A percentile compares a stretch with the other conserved stretches of the same genome.
These are phyloP conservation scores for Bombus confusus DNA, from an alignment of 1,140 invertebrate genomes.

Conservation along the genomic window DNA sequence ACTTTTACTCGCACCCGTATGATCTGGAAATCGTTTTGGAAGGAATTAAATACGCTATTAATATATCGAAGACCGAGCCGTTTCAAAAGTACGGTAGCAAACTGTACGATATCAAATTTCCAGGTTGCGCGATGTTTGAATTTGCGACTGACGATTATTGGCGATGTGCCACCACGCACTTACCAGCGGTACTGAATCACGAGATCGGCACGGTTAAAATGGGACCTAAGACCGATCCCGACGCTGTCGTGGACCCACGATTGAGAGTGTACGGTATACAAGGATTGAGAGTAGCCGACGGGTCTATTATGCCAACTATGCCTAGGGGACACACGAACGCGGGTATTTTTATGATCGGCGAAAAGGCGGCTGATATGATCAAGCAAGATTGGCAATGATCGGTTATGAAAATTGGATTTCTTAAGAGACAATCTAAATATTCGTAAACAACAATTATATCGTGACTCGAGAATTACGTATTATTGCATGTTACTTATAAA, in stretches of 20 bases:
- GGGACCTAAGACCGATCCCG: slow-evolving; percentile 86
- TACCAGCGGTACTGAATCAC: slow-evolving; percentile 87
- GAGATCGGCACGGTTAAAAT: slow-evolving; percentile 89
- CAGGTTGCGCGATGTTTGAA: slow-evolving; percentile 83
- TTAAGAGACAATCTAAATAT: no score
- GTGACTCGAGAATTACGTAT: no score
- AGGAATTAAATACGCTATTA: slow-evolving; percentile 86
- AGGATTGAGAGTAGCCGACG: slow-evolving; percentile 89
- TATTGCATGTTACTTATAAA: no score
- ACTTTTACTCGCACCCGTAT: slow-evolving; percentile 87
- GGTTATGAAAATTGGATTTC: background rate
- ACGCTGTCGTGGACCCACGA: slow-evolving; percentile 89
- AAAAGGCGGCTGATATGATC: slow-evolving; percentile 92
- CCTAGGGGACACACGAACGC: slow-evolving; percentile 89
- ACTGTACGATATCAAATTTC: slow-evolving; percentile 84
- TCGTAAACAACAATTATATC: no score
- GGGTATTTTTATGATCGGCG: slow-evolving; percentile 92
- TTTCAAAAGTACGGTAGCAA: slow-evolving; percentile 84
- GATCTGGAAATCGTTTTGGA: slow-evolving; percentile 87
- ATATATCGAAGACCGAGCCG: slow-evolving; percentile 84
- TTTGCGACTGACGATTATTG: slow-evolving; percentile 88
- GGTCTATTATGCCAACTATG: slow-evolving; percentile 89
- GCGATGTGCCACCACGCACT: slow-evolving; percentile 87
- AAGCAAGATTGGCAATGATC: slow-evolving; percentile 77
- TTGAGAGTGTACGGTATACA: slow-evolving; percentile 87